These are phyloP conservation scores for Pagetopsis macropterus DNA, from an alignment of 2,797 vertebrate species.

Conservation along the genomic window DNA sequence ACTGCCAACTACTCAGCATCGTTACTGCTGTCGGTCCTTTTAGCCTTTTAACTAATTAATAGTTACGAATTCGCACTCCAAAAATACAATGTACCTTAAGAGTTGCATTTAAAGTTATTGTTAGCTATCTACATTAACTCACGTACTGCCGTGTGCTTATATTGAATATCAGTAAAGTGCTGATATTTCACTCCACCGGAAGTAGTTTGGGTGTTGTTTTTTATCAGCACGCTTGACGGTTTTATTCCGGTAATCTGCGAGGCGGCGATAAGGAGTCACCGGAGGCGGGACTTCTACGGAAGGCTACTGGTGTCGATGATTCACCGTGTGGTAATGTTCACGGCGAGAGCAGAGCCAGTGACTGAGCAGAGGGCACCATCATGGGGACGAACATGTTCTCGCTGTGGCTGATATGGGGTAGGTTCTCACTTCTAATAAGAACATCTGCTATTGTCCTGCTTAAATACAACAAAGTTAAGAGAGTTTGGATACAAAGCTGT, in stretches of 20 bases:
- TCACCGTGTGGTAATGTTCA: not conserved
- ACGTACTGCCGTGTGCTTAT: no score
- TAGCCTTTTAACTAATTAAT: not conserved
- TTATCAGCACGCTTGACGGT: fast-evolving
- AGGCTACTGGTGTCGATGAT: not conserved
- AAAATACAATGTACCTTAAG: no score
- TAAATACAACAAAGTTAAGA: no score
- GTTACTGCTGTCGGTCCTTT: not conserved
- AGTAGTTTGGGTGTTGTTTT: not conserved
- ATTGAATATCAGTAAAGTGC: no score
- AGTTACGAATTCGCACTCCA: not conserved
- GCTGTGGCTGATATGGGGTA: conserved; percentile 60
- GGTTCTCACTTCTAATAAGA: not conserved
- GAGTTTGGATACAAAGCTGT: no score
- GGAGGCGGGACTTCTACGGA: conserved; percentile 32
- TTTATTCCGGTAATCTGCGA: conserved; percentile 41
- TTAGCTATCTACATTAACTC: not conserved
- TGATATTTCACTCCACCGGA: not conserved
- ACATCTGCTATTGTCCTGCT: no score
- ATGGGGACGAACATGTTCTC: conserved; percentile 16
- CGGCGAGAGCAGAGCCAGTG: not conserved
- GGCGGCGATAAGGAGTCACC: conserved; percentile 12
- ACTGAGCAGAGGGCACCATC: not conserved
- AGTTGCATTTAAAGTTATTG: not conserved
- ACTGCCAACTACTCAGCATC: not conserved